Evolutionary conservation across 1,140 invertebrate genomes (phyloP), one percentile per base, ranked within the genome.

Genomic region (Sarcophaga bullata): DNA sequence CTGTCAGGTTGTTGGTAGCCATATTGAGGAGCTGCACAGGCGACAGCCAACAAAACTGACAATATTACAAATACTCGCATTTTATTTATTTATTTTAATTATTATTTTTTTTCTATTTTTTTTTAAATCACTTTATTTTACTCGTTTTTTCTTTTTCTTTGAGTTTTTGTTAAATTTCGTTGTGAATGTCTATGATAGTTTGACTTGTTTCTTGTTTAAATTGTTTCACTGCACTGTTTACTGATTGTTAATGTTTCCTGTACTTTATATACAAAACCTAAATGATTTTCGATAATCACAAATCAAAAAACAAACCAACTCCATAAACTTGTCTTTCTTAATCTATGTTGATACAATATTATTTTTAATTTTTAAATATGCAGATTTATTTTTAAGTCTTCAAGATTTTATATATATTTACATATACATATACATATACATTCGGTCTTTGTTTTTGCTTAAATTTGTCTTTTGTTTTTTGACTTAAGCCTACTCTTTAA

Each of bases 1-100:
- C 6, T 8, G 15, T 72, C 58, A 9, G 48, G 46, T 11, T 52
- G 19, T 81, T 88, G 85, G 52, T 89, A 89, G 48, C 86, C 86
- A 47, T 89, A 89, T 37, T 89, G 88, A 4, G 88, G 88, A 82
- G 62, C 81, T 25, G 37, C 84, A 83, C 84, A 83, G 76, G 80
- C 82, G 54, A 85, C 3, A 25, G 84, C 84, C 52, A 86, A 82
- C 17, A 89, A 17, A 15, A 80, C 68, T 48, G 82, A 46, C 13
- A 81, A 19, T 10, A 82, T 76, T 19, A 84, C 25, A 1, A 82
- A 58, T 11, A 62, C 47, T 49, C 81, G 83, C 83, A 84, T 84
- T 84, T 82, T 84, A 7, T 8, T 47, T 68, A 25, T 50, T 19
- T 47, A 68, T 48, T 82, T 82, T 62, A 2, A 37, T 37, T 1